Percentiles rank a stretch among this genome's conserved stretches.
Conservation (phyloP, 2,113 vertebrate species). For the Cyphomyrus plagiostoma region DNA sequence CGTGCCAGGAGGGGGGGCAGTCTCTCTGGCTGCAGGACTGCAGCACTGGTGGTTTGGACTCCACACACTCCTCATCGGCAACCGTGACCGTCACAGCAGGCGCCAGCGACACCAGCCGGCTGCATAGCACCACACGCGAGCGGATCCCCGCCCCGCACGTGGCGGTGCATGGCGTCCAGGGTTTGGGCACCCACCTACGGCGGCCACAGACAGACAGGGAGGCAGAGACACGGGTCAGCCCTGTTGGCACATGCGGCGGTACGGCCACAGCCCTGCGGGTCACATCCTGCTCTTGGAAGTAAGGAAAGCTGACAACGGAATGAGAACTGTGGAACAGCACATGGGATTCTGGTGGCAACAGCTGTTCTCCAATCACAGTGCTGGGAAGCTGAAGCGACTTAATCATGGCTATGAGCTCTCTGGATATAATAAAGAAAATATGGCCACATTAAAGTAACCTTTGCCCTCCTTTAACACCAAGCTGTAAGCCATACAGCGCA, state of each 20-base stretch:
- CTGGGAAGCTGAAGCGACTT: neutral
- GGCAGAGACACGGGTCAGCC: neutral
- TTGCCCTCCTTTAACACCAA: neutral
- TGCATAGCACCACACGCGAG: conserved; percentile 71
- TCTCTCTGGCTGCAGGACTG: conserved; percentile 80
- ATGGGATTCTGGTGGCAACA: neutral
- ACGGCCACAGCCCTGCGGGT: neutral
- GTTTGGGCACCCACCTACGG: conserved; percentile 69
- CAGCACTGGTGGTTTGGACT: conserved; percentile 64
- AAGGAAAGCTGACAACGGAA: neutral
- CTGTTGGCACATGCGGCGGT: neutral
- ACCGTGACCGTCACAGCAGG: conserved; percentile 42
- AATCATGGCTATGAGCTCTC: neutral
- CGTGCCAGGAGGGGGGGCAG: conserved; percentile 77
- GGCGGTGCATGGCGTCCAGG: conserved; percentile 75
- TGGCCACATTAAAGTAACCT: neutral
- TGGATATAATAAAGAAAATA: conserved; percentile 4
- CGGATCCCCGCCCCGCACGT: conserved; percentile 83
- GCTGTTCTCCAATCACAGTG: conserved; percentile 27
- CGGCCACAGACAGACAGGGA: conserved; percentile 1
- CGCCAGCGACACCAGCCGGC: conserved; percentile 44
- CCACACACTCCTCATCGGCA: conserved; percentile 57
- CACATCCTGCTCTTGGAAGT: neutral
- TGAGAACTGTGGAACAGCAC: neutral
- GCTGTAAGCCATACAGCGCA: neutral